Conservation (phyloP, 2,888 invertebrate species). For the Trisateles emortualis region DNA sequence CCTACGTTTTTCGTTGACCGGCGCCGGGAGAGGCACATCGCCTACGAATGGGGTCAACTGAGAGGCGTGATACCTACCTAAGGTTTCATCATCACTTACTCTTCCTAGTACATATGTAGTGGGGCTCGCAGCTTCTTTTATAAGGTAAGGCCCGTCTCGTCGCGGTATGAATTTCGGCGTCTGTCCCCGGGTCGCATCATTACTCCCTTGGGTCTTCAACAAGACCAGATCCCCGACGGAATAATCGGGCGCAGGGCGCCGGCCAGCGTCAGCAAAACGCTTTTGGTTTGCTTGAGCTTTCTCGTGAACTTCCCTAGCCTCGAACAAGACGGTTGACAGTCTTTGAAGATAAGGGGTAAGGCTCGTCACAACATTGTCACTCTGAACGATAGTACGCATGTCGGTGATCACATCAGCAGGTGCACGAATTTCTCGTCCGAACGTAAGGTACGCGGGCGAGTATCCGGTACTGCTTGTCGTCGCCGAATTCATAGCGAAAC, state of each 20-base stretch:
- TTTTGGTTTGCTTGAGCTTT: background rate
- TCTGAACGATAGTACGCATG: slow-evolving; percentile 1
- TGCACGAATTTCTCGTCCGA: background rate
- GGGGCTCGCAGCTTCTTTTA: background rate
- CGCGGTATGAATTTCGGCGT: background rate
- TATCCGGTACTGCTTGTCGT: slow-evolving; percentile 1
- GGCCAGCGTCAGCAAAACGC: background rate
- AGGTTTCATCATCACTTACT: background rate
- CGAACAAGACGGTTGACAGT: background rate
- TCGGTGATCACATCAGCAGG: background rate
- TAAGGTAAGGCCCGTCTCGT: background rate
- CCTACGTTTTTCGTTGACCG: background rate
- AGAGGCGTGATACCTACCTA: background rate
- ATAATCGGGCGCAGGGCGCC: background rate
- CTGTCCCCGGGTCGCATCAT: background rate
- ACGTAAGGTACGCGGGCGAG: slow-evolving; percentile 1
- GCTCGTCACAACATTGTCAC: slow-evolving; percentile 3
- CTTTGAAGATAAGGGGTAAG: slow-evolving; percentile 2
- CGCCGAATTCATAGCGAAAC: slow-evolving; percentile 11
- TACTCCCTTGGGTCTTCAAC: background rate
- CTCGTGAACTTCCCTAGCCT: background rate
- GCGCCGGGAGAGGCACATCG: background rate
- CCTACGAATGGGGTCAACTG: background rate
- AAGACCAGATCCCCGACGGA: background rate
- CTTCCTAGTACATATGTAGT: background rate